phyloP scores from a whole-genome alignment of 2,797 vertebrate genomes.

The Ctenopoma kingsleyae region DNA sequence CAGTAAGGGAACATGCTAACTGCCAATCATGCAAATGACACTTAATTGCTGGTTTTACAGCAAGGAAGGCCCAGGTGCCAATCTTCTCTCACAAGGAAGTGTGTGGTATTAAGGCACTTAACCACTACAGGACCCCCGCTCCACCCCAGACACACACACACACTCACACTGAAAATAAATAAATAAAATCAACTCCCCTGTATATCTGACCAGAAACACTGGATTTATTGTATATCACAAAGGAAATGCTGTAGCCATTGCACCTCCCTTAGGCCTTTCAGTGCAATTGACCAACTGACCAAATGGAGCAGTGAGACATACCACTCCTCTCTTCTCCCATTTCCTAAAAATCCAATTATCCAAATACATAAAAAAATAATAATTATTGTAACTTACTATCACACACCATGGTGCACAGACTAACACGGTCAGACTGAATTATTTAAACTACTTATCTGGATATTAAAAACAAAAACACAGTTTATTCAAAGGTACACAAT shows the following conservation, averaged over 20 bases:
- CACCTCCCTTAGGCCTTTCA: conserved; percentile 21
- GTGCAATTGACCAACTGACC: conserved; percentile 17
- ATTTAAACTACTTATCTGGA: conserved; percentile 4
- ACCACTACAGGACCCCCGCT: neutral
- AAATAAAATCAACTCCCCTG: conserved; percentile 17
- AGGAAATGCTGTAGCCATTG: conserved; percentile 11
- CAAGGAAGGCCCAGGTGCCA: neutral
- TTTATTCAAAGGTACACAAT: conserved; percentile 5
- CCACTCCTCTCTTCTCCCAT: neutral
- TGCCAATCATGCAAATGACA: neutral
- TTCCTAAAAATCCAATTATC: conserved; percentile 13
- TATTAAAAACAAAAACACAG: neutral
- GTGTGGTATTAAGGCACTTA: neutral
- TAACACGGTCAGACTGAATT: neutral
- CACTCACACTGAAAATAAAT: conserved; percentile 4
- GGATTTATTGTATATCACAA: conserved; percentile 20
- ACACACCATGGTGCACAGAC: neutral
- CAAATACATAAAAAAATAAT: neutral
- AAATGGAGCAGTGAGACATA: conserved; percentile 14
- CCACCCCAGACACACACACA: neutral
- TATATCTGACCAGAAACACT: conserved; percentile 30
- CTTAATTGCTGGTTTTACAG: conserved; percentile 1
- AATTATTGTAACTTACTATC: neutral
- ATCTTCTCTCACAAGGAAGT: neutral
- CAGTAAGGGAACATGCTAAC: neutral